Percentiles rank a stretch among this genome's conserved stretches.
Conservation (phyloP, 2,113 vertebrate species). For the Camelus bactrianus region DNA sequence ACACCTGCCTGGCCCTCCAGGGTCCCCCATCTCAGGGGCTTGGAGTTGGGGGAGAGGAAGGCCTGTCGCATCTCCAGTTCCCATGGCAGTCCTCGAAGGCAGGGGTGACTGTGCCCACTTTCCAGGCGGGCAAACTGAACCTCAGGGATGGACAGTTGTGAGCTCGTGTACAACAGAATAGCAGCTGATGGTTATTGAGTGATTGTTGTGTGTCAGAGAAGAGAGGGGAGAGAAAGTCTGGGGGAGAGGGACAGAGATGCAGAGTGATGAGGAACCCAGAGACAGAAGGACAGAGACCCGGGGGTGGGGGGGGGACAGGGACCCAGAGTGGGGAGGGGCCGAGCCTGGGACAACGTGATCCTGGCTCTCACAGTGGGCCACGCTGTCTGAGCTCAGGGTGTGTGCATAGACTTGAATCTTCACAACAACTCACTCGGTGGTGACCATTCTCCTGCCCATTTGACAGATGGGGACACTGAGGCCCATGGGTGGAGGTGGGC, state of each 20-base stretch:
- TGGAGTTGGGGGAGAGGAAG: neutral
- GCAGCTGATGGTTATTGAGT: neutral
- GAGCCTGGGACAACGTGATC: no score
- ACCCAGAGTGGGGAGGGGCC: neutral
- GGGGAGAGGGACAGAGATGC: neutral
- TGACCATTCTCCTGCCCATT: accelerated
- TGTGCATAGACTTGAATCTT: neutral
- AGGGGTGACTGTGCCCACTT: neutral
- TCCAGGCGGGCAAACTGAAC: neutral
- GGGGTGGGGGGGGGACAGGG: no score
- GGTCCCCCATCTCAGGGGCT: accelerated
- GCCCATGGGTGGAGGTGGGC: no score
- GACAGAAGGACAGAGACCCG: neutral
- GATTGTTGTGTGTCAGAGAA: neutral
- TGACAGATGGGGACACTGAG: neutral
- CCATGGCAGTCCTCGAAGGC: neutral
- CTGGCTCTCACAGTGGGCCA: accelerated
- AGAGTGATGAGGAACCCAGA: no score
- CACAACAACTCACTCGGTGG: accelerated
- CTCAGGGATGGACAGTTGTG: neutral
- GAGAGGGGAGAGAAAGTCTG: neutral
- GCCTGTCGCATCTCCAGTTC: neutral
- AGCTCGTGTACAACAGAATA: accelerated
- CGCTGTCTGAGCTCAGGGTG: accelerated
- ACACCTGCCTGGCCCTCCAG: neutral